Evolutionary conservation across 2,113 vertebrate genomes (phyloP).

Genomic region (Taxidea taxus): DNA sequence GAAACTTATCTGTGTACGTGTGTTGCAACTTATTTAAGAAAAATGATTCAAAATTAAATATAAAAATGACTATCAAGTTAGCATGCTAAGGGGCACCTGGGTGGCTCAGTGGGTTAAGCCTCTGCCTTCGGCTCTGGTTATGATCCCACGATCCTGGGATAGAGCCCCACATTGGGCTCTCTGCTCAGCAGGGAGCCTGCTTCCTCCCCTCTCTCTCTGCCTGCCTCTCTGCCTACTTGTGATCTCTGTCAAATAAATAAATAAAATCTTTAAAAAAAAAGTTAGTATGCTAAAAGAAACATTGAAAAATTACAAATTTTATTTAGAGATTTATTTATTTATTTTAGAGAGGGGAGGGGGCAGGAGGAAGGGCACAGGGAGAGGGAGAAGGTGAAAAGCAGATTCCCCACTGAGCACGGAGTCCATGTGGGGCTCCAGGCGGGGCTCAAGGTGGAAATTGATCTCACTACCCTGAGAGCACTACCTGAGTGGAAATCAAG

Average conservation of each 20-base stretch:
- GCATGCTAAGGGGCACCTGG: not conserved
- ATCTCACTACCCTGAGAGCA: not conserved
- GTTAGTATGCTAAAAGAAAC: not conserved
- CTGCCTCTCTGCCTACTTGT: no score
- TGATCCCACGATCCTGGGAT: no score
- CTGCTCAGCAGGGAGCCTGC: no score
- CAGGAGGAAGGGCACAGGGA: not conserved
- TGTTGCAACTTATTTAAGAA: not conserved
- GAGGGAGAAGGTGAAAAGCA: not conserved
- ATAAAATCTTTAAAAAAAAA: not conserved
- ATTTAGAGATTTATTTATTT: not conserved
- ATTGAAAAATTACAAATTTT: not conserved
- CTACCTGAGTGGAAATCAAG: not conserved
- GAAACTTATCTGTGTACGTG: not conserved
- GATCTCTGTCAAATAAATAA: no score
- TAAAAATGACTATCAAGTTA: not conserved
- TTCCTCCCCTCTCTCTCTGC: no score
- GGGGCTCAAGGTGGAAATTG: not conserved
- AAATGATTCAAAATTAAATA: not conserved
- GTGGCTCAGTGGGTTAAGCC: no score
- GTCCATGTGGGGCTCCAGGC: not conserved
- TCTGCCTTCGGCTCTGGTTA: no score
- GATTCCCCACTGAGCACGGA: not conserved
- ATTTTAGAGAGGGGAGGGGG: not conserved
- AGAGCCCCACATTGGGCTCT: rapidly evolving